phyloP scores from a whole-genome alignment of 2,888 invertebrate genomes.

The Meta bourneti region DNA sequence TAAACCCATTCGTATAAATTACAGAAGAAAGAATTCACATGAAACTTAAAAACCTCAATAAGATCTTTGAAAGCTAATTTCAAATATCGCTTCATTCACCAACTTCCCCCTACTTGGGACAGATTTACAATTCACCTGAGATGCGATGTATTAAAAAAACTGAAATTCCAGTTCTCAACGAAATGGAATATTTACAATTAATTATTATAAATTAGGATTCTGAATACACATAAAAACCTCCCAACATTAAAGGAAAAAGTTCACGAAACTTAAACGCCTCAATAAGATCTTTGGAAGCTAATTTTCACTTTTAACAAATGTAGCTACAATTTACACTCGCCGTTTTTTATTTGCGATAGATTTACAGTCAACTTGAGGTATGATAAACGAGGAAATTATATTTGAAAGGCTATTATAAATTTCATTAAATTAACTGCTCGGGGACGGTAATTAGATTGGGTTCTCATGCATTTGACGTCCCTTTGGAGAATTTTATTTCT shows the following conservation, averaged over 20 bases:
- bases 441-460: slow-evolving; percentile 23
- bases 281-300: neutral
- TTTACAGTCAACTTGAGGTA: neutral
- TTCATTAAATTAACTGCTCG: slow-evolving; percentile 18
- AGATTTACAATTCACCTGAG: too few relatives aligned
- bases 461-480: neutral
- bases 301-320: neutral
- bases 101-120: too few relatives aligned
- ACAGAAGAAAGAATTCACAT: too few relatives aligned
- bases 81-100: too few relatives aligned
- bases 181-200: neutral
- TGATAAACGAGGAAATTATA: slow-evolving; percentile 5
- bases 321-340: neutral
- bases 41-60: too few relatives aligned
- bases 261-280: neutral
- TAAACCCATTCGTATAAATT: too few relatives aligned
- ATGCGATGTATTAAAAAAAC: too few relatives aligned
- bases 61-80: too few relatives aligned
- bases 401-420: slow-evolving; percentile 33
- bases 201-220: neutral
- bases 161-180: neutral
- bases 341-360: neutral
- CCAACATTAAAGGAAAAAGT: neutral
- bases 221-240: neutral
- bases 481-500: slow-evolving; percentile 20